A percentile compares a stretch with the other conserved stretches of the same genome.
These are phyloP conservation scores for Montipora foliosa DNA, from an alignment of 64 coral and sea anemone species.

Conservation along the genomic window DNA sequence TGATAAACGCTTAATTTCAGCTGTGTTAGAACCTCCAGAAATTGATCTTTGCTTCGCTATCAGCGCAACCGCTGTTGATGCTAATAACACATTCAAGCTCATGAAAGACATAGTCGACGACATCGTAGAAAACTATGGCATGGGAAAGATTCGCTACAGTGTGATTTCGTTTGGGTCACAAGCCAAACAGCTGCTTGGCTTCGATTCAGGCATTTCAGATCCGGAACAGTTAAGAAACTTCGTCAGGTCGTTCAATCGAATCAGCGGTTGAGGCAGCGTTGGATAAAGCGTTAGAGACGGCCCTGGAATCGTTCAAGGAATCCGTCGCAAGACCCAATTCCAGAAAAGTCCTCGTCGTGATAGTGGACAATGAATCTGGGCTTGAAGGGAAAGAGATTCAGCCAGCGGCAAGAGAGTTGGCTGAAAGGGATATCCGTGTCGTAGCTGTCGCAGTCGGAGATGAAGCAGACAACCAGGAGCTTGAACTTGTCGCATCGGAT, in stretches of 20 bases:
- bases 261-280: conserved; percentile 55
- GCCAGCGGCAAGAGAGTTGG: conserved; percentile 31
- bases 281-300: conserved; percentile 71
- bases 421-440: conserved; percentile 37
- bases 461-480: conserved; percentile 31
- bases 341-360: conserved; percentile 81
- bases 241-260: background rate
- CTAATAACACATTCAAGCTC: conserved; percentile 59
- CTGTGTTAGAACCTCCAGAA: conserved; percentile 43
- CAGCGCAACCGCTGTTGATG: conserved; percentile 65
- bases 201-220: background rate
- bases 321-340: conserved; percentile 49
- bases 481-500: conserved; percentile 55
- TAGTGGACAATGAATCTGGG: conserved; percentile 68
- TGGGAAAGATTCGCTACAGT: conserved; percentile 65
- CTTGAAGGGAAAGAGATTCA: conserved; percentile 27
- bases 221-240: background rate
- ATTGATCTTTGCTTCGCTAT: conserved; percentile 81
- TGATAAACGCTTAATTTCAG: background rate
- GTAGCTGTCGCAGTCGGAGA: conserved; percentile 82
- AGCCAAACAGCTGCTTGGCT: background rate
- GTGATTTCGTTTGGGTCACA: conserved; percentile 81
- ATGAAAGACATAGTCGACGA: conserved; percentile 70
- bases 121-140: conserved; percentile 69
- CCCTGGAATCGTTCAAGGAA: conserved; percentile 48